Evolutionary conservation across 2,888 invertebrate species (phyloP), one percentile per base, ranked within the genome.

Genomic region (Eristalis tenax): DNA sequence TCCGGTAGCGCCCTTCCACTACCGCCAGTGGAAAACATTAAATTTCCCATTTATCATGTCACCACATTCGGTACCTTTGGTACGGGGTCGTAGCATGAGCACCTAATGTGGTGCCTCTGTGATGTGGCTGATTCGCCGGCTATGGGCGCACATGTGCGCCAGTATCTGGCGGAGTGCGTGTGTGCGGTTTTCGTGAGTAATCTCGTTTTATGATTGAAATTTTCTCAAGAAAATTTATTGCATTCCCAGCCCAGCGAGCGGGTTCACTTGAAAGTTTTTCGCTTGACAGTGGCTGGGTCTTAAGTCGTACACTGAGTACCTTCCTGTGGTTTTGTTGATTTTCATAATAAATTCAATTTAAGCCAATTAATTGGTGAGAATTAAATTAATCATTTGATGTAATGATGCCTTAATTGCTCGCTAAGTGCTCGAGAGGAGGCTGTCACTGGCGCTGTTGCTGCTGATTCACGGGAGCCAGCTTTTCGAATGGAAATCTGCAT

Each of bases 1-100:
- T 6, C 43, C 69, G 32, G 50, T 50, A 18, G 50, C 18, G 50
- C 50, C 50, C 50, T 8, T 50, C 4, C 50, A n/a, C 18, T 8
- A 1, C 57, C 73, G 70, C 70, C 82, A 68, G 75, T 74, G 78
- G 65, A 87, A 76, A 73, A 83, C 83, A 80, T 80, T 73, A 83
- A 83, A 73, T 83, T 76, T 83, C 68, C 73, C 87, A 87, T 87
- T 87, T 76, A 83, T 87, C 83, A 87, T 87, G 87, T 87, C 87
- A 83, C 83, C 87, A 76, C 78, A 18, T 50, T 50, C 8, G 50
- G 50, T 50, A 50, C 50, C 50, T 18, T 50, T n/a, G n/a, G 43
- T 50, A n/a, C 13, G 3, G 35, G 40, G 56, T 22, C 26, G 43
- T 38, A n/a, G 15, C 32, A 50, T 26, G 28, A 10, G n/a, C n/a